These are phyloP conservation scores for Pelochelys cantorii DNA, from an alignment of 2,797 vertebrate genomes.

Conservation along the genomic window DNA sequence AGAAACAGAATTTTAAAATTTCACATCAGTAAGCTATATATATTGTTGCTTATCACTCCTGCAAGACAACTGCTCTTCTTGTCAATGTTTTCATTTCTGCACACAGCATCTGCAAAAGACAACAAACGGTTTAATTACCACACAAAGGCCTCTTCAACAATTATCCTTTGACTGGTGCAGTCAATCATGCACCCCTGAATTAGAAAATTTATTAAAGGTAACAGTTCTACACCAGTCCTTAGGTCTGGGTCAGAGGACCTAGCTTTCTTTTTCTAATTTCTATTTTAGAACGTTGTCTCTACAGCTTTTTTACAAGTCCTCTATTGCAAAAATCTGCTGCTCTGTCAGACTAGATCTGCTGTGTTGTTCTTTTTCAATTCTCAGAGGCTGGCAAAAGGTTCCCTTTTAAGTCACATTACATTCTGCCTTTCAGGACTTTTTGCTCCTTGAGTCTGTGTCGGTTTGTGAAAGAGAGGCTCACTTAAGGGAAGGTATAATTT, in stretches of 20 bases:
- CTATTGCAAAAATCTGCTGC: neutral
- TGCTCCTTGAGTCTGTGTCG: neutral
- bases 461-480: too few relatives aligned
- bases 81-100: neutral
- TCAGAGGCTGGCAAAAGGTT: neutral
- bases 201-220: too few relatives aligned
- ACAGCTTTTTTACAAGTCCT: neutral
- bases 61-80: neutral
- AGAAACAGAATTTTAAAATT: neutral
- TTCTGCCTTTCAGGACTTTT: neutral
- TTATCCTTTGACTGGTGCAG: neutral
- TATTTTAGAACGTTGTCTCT: neutral
- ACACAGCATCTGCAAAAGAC: neutral
- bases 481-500: too few relatives aligned
- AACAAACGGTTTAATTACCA: neutral
- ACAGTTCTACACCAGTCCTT: too few relatives aligned
- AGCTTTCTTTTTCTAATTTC: too few relatives aligned
- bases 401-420: neutral
- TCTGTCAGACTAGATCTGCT: neutral
- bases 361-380: neutral
- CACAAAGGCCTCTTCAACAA: neutral
- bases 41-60: conserved; percentile 20
- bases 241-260: too few relatives aligned
- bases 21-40: neutral
- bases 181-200: too few relatives aligned